Percentiles rank a stretch among this genome's conserved stretches.
phyloP scores from a whole-genome alignment of 1,140 invertebrate species.

The Lycorma delicatula region DNA sequence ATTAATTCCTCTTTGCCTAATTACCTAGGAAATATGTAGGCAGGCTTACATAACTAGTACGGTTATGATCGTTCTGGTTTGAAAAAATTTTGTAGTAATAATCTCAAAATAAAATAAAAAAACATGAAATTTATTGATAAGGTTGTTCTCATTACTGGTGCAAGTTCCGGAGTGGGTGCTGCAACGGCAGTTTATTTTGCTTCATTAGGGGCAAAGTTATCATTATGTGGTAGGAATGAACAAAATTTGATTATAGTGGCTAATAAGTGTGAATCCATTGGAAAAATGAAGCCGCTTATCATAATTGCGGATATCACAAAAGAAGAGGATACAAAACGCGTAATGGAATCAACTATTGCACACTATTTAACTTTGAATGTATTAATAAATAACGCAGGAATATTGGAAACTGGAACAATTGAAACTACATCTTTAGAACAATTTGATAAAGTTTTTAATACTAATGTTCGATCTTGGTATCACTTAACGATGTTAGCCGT shows the following conservation, averaged over 20 bases:
- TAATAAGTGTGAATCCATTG: slow-evolving; percentile 47
- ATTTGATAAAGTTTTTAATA: slow-evolving; percentile 74
- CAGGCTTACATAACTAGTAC: too few relatives aligned
- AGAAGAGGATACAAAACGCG: slow-evolving; percentile 61
- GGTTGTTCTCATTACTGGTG: slow-evolving; percentile 64
- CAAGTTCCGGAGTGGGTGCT: slow-evolving; percentile 78
- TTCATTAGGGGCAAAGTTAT: slow-evolving; percentile 57
- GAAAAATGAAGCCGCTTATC: slow-evolving; percentile 40
- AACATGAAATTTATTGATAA: slow-evolving; percentile 56
- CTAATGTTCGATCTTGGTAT: slow-evolving; percentile 77
- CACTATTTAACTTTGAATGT: slow-evolving; percentile 50
- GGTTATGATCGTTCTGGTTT: too few relatives aligned
- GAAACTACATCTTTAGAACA: slow-evolving; percentile 74
- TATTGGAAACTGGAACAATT: slow-evolving; percentile 69
- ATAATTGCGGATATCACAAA: slow-evolving; percentile 62
- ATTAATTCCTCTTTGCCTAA: too few relatives aligned
- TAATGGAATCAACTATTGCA: slow-evolving; percentile 58
- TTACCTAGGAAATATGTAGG: too few relatives aligned
- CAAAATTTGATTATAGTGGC: slow-evolving; percentile 53
- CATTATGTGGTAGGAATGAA: slow-evolving; percentile 65
- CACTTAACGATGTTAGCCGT: slow-evolving; percentile 75
- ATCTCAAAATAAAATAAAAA: too few relatives aligned
- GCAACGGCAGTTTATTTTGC: slow-evolving; percentile 70
- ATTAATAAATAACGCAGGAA: slow-evolving; percentile 40
- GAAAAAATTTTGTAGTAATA: too few relatives aligned